Percentiles rank a stretch among this genome's conserved stretches.
phyloP scores from a whole-genome alignment of 2,113 vertebrate genomes.

The Mobula hypostoma region DNA sequence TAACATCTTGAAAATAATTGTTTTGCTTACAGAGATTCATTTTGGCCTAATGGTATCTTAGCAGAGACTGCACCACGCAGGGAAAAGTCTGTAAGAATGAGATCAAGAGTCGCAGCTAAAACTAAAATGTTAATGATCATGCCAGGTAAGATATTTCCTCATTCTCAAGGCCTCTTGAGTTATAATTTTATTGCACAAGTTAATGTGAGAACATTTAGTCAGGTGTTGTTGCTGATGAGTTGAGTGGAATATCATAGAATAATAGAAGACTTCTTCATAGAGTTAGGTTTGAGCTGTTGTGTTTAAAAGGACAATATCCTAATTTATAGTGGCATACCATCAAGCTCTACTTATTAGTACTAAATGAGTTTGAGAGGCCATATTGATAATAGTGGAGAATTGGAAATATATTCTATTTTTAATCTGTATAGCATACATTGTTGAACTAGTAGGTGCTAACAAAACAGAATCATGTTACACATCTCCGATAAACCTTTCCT shows the following conservation, averaged over 20 bases:
- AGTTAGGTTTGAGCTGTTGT: background rate
- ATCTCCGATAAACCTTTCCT: background rate
- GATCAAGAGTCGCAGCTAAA: slow-evolving; percentile 88
- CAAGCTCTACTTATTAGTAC: background rate
- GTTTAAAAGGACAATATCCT: background rate
- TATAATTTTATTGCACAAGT: background rate
- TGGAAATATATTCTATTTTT: background rate
- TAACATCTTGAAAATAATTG: slow-evolving; percentile 44
- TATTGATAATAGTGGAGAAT: background rate
- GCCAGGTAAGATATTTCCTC: slow-evolving; percentile 69
- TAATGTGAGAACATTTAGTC: background rate
- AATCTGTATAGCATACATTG: background rate
- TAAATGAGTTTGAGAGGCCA: background rate
- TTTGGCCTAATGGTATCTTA: slow-evolving; percentile 96
- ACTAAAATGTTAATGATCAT: slow-evolving; percentile 90
- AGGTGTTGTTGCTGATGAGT: background rate
- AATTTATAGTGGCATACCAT: background rate
- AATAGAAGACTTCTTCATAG: background rate
- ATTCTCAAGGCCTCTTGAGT: background rate
- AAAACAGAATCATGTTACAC: background rate
- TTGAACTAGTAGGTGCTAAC: background rate
- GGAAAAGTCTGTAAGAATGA: slow-evolving; percentile 88
- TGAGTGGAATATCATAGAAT: background rate
- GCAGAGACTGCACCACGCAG: slow-evolving; percentile 79
- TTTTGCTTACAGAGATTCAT: slow-evolving; percentile 73